A percentile compares a stretch with the other conserved stretches of the same genome.
These are phyloP conservation scores for Agelas oroides DNA, from an alignment of 37 sponge, comb jelly and placozoan genomes.

Conservation along the genomic window DNA sequence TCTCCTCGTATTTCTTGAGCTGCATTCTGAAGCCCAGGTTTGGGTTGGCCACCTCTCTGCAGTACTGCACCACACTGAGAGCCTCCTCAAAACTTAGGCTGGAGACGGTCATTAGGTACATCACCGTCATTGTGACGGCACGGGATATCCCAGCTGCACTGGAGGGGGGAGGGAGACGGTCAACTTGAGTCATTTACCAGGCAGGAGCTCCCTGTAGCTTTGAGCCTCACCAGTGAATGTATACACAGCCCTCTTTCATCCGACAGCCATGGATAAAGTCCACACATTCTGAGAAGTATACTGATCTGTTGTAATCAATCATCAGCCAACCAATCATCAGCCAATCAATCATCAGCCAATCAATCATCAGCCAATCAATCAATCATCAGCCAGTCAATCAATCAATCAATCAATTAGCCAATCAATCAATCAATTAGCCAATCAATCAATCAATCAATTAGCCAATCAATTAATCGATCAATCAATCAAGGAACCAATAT, in stretches of 20 bases:
- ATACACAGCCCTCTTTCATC: slow-evolving; percentile 65
- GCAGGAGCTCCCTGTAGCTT: too few species aligned
- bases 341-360: too few species aligned
- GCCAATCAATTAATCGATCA: too few species aligned
- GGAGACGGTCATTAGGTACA: slow-evolving; percentile 77
- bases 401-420: too few species aligned
- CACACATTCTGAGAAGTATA: slow-evolving; percentile 72
- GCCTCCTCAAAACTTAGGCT: slow-evolving; percentile 56
- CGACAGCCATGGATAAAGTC: slow-evolving; percentile 81
- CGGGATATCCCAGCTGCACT: slow-evolving; percentile 90
- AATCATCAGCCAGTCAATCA: too few species aligned
- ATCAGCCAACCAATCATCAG: too few species aligned
- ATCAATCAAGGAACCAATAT: too few species aligned
- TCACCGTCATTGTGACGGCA: slow-evolving; percentile 68
- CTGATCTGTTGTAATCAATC: slow-evolving; percentile 50
- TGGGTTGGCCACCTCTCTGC: slow-evolving; percentile 73
- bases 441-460: too few species aligned
- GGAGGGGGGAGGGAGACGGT: neutral
- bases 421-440: too few species aligned
- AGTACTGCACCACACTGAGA: slow-evolving; percentile 58
- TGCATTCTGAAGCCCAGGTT: slow-evolving; percentile 80
- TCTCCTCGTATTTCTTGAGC: slow-evolving; percentile 53
- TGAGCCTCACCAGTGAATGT: slow-evolving; percentile 77
- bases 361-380: too few species aligned
- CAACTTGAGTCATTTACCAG: too few species aligned